phyloP scores from a whole-genome alignment of 2,888 invertebrate genomes.

The Tetanocera ferruginea region DNA sequence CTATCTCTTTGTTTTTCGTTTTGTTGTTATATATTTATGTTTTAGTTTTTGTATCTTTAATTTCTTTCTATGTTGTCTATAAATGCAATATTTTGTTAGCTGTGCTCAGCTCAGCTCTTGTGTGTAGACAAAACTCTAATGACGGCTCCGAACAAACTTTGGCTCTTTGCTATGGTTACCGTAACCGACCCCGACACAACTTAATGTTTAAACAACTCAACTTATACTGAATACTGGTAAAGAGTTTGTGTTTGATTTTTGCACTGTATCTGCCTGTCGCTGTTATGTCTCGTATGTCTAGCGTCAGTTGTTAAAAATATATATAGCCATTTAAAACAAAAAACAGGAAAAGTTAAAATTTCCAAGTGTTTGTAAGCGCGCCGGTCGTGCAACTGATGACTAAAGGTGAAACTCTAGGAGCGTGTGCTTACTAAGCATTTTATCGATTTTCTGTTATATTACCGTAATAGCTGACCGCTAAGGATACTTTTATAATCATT shows the following conservation, averaged over 20 bases:
- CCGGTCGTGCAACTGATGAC: neutral
- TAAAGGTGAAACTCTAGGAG: neutral
- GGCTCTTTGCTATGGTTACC: conserved; percentile 54
- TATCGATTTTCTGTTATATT: neutral
- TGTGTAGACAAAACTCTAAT: neutral
- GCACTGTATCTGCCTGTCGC: neutral
- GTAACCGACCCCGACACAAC: conserved; percentile 62
- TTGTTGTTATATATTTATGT: neutral
- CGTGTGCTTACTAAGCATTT: neutral
- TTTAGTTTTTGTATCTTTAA: conserved; percentile 27
- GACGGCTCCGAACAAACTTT: neutral
- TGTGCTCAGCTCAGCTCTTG: neutral
- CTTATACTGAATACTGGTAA: conserved; percentile 56
- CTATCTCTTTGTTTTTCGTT: neutral
- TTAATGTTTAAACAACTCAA: conserved; percentile 63
- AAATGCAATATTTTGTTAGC: neutral
- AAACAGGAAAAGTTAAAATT: too few species aligned
- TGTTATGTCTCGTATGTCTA: neutral
- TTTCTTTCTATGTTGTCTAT: neutral
- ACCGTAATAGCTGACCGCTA: too few species aligned
- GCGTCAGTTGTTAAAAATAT: neutral
- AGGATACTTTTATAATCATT: too few species aligned
- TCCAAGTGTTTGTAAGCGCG: too few species aligned
- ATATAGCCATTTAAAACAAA: too few species aligned
- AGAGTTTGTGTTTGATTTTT: neutral